Evolutionary conservation across 1,140 invertebrate species (phyloP), one percentile per base, ranked within the genome.

Genomic region (Drosophila prosaltans): DNA sequence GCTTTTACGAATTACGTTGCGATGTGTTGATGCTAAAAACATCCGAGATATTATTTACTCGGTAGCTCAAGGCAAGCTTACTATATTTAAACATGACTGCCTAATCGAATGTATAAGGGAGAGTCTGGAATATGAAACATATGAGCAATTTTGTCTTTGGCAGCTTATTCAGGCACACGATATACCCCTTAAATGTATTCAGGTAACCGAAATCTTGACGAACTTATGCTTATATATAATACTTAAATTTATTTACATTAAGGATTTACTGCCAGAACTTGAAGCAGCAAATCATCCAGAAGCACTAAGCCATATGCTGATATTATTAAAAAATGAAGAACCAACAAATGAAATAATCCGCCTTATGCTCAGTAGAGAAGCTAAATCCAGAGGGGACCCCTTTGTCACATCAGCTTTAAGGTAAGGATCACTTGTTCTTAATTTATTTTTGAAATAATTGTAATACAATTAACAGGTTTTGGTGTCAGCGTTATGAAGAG

Each of bases 141-240:
- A 98, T 81, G 98, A 99, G 92, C 98, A 99, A 91, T 97, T 97
- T 90, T 99, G 97, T 91, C 94, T 99, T 7, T 99, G 98, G 98
- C 97, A 99, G 93, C 93, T 99, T 39, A 95, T 99, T 43, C 95
- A 96, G 74, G 97, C 98, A 48, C 98, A 99, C 89, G 97, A 98
- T 92, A 97, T 99, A 85, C 96, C 97, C 9, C 94, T 98, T 5
- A 97, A 98, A 84, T 95, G 96, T 85, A 95, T 99, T 60, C 93
- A 99, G 91, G 97, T 98, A 36, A 94, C 65, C 30, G 21, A 8
- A 24, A 36, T 36, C 30, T 7, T 54, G n/a, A 0, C 10, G 5
- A 30, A 2, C 28, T 6, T 32, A 16, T 24, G 16, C 16, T 16
- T 16, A 16, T 16, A 16, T 9, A 26, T 26, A 24, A 24, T 36